These are phyloP conservation scores for Tor tambroides DNA, from an alignment of 2,113 vertebrate genomes.

Conservation along the genomic window DNA sequence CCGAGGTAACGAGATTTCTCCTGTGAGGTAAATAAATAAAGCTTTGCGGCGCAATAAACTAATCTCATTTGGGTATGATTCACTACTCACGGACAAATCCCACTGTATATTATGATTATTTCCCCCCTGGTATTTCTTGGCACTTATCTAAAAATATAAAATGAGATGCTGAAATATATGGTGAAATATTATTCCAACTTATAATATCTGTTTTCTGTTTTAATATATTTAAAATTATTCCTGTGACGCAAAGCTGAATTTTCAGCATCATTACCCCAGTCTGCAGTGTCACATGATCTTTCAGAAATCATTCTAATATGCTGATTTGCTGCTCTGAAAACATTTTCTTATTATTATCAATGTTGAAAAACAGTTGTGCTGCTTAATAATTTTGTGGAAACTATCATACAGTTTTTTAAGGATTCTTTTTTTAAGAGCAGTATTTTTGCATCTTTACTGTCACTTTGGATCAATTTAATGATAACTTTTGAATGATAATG, in stretches of 20 bases:
- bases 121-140: not conserved
- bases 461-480: not conserved
- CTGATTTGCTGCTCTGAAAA: not conserved
- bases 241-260: too few relatives aligned
- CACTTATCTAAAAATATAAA: not conserved
- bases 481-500: too few relatives aligned
- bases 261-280: not conserved
- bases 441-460: not conserved
- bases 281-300: not conserved
- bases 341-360: too few relatives aligned
- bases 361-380: too few relatives aligned
- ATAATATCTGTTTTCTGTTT: too few relatives aligned
- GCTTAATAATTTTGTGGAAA: too few relatives aligned
- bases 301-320: not conserved
- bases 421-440: too few relatives aligned
- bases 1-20: constrained; percentile 27
- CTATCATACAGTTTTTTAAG: too few relatives aligned
- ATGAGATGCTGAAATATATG: not conserved
- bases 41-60: not conserved
- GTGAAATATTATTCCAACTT: not conserved
- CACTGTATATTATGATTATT: not conserved
- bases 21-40: constrained; percentile 29
- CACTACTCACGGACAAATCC: not conserved
- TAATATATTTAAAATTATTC: too few relatives aligned
- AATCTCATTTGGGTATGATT: constrained; percentile 17